These are phyloP conservation scores for Acleris emargana DNA, from an alignment of 2,888 invertebrate genomes.

Conservation along the genomic window DNA sequence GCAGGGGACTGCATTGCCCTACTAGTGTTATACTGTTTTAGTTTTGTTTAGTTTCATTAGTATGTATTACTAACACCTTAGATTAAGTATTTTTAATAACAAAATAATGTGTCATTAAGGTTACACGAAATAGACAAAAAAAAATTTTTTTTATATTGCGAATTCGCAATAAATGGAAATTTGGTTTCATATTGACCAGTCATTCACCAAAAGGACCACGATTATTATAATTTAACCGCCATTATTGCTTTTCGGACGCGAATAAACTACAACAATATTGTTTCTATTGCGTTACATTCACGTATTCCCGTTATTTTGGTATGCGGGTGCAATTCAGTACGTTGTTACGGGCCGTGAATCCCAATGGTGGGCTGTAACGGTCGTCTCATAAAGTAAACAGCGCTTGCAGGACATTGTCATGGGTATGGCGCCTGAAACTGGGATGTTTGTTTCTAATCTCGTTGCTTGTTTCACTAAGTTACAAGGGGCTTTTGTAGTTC, in stretches of 20 bases:
- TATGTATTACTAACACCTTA: too few relatives aligned
- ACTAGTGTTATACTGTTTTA: too few relatives aligned
- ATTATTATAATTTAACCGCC: neutral
- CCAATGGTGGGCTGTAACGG: slow-evolving; percentile 44
- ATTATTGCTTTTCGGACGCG: neutral
- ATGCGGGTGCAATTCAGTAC: slow-evolving; percentile 37
- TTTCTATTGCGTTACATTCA: slow-evolving; percentile 17
- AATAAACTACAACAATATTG: slow-evolving; percentile 9
- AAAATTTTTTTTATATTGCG: too few relatives aligned
- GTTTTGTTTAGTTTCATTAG: too few relatives aligned
- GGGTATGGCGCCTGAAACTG: slow-evolving; percentile 11
- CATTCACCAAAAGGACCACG: too few relatives aligned
- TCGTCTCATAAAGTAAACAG: slow-evolving; percentile 49
- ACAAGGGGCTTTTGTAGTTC: neutral
- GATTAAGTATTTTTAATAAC: too few relatives aligned
- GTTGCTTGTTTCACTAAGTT: slow-evolving; percentile 1
- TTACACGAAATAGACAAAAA: too few relatives aligned
- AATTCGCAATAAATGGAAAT: too few relatives aligned
- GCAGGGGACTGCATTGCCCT: too few relatives aligned
- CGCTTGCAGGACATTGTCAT: slow-evolving; percentile 37
- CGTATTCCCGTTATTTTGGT: slow-evolving; percentile 25
- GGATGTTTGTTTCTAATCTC: slow-evolving; percentile 11
- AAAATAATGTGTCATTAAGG: too few relatives aligned
- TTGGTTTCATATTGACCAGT: too few relatives aligned
- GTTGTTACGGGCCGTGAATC: slow-evolving; percentile 47